Conservation (phyloP, 1,140 invertebrate genomes). For the Gonatopus flavifemur region DNA sequence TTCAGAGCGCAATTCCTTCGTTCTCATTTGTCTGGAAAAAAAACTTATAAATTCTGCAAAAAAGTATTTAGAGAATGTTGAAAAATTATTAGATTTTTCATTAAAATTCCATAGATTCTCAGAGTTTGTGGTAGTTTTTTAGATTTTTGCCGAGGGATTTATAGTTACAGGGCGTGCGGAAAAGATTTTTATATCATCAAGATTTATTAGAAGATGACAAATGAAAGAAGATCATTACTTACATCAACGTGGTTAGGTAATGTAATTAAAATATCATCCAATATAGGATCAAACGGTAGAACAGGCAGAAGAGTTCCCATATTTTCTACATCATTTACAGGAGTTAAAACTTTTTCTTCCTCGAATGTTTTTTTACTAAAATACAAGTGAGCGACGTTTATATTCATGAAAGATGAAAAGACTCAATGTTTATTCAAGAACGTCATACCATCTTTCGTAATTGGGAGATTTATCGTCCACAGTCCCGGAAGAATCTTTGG, state of each 20-base stretch:
- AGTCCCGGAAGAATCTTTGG: conserved; percentile 7
- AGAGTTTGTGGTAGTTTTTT: too few species aligned
- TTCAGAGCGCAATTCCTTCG: too few species aligned
- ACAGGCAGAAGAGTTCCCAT: conserved; percentile 52
- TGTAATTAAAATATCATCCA: conserved; percentile 48
- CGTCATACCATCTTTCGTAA: conserved; percentile 36
- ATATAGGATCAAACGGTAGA: conserved; percentile 47
- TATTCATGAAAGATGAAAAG: conserved; percentile 1
- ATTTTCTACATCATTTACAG: conserved; percentile 46
- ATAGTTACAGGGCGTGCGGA: too few species aligned
- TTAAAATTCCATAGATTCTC: too few species aligned
- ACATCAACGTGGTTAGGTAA: conserved; percentile 49
- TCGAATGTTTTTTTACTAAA: conserved; percentile 42
- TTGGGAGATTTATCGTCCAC: conserved; percentile 22
- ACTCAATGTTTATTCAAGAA: too few species aligned
- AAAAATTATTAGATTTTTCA: too few species aligned
- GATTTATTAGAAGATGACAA: background rate
- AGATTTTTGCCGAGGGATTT: too few species aligned
- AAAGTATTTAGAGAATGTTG: too few species aligned
- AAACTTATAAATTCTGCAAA: too few species aligned
- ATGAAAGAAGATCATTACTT: conserved; percentile 16
- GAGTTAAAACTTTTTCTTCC: conserved; percentile 51
- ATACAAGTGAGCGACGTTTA: conserved; percentile 10
- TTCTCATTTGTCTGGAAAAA: too few species aligned
- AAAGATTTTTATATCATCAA: background rate